phyloP scores from a whole-genome alignment of 2,113 vertebrate genomes.

The Colistium nudipinnis region DNA sequence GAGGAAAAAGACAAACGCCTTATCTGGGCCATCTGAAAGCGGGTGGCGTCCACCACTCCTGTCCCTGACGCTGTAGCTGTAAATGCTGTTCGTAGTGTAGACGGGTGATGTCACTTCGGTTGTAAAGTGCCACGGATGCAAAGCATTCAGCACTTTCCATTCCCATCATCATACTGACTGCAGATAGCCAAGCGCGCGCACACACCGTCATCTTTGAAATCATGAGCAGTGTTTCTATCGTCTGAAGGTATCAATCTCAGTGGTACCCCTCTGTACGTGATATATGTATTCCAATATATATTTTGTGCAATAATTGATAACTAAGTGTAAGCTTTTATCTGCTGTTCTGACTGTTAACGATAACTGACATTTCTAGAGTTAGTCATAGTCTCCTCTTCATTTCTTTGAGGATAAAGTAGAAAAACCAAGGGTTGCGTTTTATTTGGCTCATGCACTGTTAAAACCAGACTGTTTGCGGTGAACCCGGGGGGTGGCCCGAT shows the following conservation, averaged over 20 bases:
- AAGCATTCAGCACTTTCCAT: conserved; percentile 61
- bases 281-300: conserved; percentile 56
- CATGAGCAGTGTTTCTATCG: conserved; percentile 19
- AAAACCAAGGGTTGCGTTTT: conserved; percentile 57
- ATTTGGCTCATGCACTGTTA: conserved; percentile 80
- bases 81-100: conserved; percentile 37
- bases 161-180: conserved; percentile 27
- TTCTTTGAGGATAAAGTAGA: conserved; percentile 50
- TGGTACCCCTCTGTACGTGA: conserved; percentile 28
- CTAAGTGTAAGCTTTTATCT: conserved; percentile 53
- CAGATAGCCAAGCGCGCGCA: conserved; percentile 6
- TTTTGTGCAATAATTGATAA: conserved; percentile 74
- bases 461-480: conserved; percentile 75
- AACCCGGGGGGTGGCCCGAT: conserved; percentile 54
- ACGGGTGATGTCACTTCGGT: conserved; percentile 33
- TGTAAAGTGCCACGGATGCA: conserved; percentile 20
- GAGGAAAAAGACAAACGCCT: neutral
- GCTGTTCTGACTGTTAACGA: conserved; percentile 74
- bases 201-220: conserved; percentile 14
- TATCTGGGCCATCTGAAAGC: conserved; percentile 25
- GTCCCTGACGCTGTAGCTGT: conserved; percentile 29
- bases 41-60: neutral
- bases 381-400: conserved; percentile 39
- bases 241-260: conserved; percentile 26
- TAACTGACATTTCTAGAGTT: conserved; percentile 49